Conservation (phyloP, 2,113 vertebrate genomes). For the Seriola aureovittata region DNA sequence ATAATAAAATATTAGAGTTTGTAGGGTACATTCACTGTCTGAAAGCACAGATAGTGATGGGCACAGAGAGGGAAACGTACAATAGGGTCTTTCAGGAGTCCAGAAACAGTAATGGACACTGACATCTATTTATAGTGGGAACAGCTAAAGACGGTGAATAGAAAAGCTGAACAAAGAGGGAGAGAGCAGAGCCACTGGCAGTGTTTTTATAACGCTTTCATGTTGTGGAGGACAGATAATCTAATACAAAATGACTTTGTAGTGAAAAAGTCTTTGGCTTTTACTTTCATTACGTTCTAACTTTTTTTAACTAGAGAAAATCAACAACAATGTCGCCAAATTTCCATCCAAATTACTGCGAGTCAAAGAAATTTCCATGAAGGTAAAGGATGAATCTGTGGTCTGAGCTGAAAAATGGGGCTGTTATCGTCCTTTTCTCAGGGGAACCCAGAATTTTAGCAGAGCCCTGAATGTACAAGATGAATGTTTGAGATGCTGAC, state of each 20-base stretch:
- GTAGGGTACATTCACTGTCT: constrained; percentile 13
- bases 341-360: neutral
- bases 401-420: neutral
- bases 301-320: neutral
- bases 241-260: constrained; percentile 14
- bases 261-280: neutral
- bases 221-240: constrained; percentile 14
- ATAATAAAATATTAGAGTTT: constrained; percentile 19
- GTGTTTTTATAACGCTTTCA: constrained; percentile 51
- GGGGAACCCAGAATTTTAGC: neutral
- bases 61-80: constrained; percentile 52
- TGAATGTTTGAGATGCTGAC: constrained; percentile 5
- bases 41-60: constrained; percentile 42
- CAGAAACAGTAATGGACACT: constrained; percentile 70
- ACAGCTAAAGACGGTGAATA: constrained; percentile 67
- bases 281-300: neutral
- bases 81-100: constrained; percentile 64
- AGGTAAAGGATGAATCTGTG: neutral
- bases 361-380: neutral
- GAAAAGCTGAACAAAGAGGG: constrained; percentile 64
- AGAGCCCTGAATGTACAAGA: neutral
- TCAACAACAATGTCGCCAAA: too few relatives aligned
- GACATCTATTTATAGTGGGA: constrained; percentile 77
- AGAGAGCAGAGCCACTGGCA: constrained; percentile 63
- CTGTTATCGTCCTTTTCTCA: constrained; percentile 13